These are phyloP conservation scores for Nasua narica DNA, from an alignment of 2,797 vertebrate species.

Conservation along the genomic window DNA sequence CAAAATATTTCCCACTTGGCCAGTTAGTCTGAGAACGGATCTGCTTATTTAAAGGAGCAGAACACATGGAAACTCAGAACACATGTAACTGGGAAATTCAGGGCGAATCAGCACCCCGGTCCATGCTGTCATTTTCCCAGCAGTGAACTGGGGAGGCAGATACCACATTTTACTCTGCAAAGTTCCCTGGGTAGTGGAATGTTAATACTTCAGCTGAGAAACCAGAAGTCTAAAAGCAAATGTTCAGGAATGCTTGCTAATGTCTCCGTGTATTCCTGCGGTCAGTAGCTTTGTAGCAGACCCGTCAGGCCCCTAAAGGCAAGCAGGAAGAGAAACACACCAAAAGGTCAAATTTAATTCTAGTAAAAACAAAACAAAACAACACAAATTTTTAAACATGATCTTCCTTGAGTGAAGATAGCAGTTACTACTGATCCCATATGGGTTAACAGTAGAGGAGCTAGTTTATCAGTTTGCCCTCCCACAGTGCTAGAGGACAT, in stretches of 20 bases:
- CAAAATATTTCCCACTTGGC: constrained; percentile 39
- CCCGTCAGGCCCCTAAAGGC: constrained; percentile 53
- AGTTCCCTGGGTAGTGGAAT: neutral
- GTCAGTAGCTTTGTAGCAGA: constrained; percentile 63
- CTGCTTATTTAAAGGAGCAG: constrained; percentile 60
- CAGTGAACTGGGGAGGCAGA: neutral
- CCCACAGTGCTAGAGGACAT: constrained; percentile 53
- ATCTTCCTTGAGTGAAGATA: neutral
- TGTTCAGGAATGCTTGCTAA: constrained; percentile 41
- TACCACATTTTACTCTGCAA: neutral
- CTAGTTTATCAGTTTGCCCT: constrained; percentile 27
- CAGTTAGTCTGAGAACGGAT: constrained; percentile 16
- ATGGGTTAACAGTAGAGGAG: constrained; percentile 55
- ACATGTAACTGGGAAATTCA: neutral
- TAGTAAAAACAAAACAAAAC: neutral
- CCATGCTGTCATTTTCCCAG: neutral
- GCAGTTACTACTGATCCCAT: neutral
- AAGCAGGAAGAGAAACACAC: constrained; percentile 37
- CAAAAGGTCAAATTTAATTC: constrained; percentile 47
- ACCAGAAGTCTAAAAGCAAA: constrained; percentile 47
- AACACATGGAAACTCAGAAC: neutral
- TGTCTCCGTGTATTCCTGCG: constrained; percentile 45
- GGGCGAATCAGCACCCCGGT: neutral
- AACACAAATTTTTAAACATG: neutral
- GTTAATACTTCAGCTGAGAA: constrained; percentile 14